A percentile compares a stretch with the other conserved stretches of the same genome.
Evolutionary conservation across 92 coral and sea anemone species (phyloP).

Genomic region (Parazoanthus swiftii): DNA sequence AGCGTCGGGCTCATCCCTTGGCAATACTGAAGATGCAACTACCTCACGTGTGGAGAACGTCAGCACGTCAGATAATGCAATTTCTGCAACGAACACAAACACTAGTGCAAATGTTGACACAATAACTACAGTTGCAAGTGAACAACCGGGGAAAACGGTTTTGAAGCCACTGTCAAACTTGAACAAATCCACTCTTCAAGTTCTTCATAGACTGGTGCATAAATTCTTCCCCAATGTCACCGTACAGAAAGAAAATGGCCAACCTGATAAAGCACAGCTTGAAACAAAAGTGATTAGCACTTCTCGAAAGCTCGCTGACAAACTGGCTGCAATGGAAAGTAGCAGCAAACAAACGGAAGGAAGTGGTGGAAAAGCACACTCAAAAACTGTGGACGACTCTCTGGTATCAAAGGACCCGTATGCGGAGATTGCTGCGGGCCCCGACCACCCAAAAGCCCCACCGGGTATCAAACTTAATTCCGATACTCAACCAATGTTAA

Average conservation of each 20-base stretch:
- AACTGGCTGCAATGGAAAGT: conserved; percentile 17
- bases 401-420: conserved; percentile 60
- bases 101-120: neutral
- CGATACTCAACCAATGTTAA: conserved; percentile 35
- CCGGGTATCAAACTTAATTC: conserved; percentile 71
- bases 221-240: conserved; percentile 31
- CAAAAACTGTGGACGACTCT: neutral
- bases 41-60: neutral
- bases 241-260: conserved; percentile 20
- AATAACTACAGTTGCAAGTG: neutral
- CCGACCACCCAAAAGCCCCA: conserved; percentile 87
- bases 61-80: neutral
- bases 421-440: conserved; percentile 92
- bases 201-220: conserved; percentile 34
- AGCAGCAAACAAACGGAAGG: conserved; percentile 12
- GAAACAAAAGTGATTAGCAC: neutral
- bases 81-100: neutral
- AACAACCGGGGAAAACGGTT: conserved; percentile 23
- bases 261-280: conserved; percentile 2
- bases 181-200: conserved; percentile 25
- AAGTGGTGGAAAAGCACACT: conserved; percentile 28
- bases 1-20: neutral
- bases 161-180: conserved; percentile 37
- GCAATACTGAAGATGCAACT: neutral
- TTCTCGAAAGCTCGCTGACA: conserved; percentile 25